Evolutionary conservation across 2,888 invertebrate species (phyloP).

Genomic region (Andrena flavipes): DNA sequence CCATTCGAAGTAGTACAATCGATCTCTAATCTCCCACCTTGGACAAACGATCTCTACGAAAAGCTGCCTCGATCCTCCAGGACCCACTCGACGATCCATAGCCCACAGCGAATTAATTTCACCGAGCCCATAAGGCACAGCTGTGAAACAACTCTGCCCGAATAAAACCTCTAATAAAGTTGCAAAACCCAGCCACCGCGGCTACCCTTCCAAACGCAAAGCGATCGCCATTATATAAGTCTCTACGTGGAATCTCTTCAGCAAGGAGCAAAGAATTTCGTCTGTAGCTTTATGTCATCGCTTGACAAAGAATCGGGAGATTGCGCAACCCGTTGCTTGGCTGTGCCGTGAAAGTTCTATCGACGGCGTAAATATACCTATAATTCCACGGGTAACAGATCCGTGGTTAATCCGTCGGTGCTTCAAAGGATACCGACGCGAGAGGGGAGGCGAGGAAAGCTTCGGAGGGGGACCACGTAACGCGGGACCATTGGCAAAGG

Average conservation of each 20-base stretch:
- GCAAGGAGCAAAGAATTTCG: constrained; percentile 18
- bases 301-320: constrained; percentile 16
- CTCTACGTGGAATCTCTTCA: neutral
- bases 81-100: neutral
- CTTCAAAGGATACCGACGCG: neutral
- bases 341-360: constrained; percentile 29
- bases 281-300: neutral
- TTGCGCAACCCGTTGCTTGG: constrained; percentile 10
- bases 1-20: neutral
- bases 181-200: neutral
- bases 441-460: neutral
- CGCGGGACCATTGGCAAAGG: constrained; percentile 36
- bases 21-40: neutral
- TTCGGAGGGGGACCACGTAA: neutral
- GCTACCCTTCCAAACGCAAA: constrained; percentile 10
- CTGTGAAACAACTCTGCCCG: neutral
- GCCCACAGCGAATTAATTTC: neutral
- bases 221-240: constrained; percentile 23
- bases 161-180: neutral
- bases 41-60: neutral
- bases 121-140: neutral
- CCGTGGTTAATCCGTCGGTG: neutral
- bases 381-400: neutral
- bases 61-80: neutral
- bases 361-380: neutral